phyloP scores from a whole-genome alignment of 2,888 invertebrate species.

The Orthosia incerta region DNA sequence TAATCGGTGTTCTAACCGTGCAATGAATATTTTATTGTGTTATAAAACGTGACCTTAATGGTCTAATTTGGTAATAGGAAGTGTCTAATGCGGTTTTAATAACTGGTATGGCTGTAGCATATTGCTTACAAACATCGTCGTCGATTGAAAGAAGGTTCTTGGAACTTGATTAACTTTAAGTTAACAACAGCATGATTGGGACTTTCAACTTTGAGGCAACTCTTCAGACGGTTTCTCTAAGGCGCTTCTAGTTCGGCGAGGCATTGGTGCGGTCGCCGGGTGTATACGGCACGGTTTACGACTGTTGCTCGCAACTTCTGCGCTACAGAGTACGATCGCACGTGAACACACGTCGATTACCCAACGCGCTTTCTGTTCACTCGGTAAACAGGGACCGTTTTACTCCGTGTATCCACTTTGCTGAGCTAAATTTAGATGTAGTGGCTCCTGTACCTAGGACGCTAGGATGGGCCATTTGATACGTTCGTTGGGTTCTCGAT shows the following conservation, averaged over 20 bases:
- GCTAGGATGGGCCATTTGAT: conserved; percentile 8
- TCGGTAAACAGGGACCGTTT: conserved; percentile 54
- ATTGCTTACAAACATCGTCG: neutral
- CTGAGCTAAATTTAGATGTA: conserved; percentile 53
- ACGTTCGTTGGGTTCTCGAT: conserved; percentile 5
- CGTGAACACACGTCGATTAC: conserved; percentile 68
- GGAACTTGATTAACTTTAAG: neutral
- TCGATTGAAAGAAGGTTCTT: neutral
- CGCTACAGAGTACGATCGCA: conserved; percentile 62
- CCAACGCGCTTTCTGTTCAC: conserved; percentile 66
- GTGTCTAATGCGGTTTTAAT: conserved; percentile 1
- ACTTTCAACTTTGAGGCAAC: neutral
- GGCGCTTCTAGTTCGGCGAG: conserved; percentile 48
- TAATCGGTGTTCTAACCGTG: conserved; percentile 4
- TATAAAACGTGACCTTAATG: conserved; percentile 3
- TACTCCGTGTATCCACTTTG: conserved; percentile 55
- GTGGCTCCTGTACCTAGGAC: conserved; percentile 20
- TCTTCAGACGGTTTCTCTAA: neutral
- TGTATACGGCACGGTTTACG: conserved; percentile 75
- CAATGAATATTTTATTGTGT: conserved; percentile 6
- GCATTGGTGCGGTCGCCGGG: conserved; percentile 43
- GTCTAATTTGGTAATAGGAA: neutral
- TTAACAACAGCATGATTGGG: neutral
- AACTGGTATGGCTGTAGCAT: neutral
- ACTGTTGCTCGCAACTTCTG: conserved; percentile 74